phyloP scores from a whole-genome alignment of 2,797 vertebrate genomes.

The Galagoides demidoff region DNA sequence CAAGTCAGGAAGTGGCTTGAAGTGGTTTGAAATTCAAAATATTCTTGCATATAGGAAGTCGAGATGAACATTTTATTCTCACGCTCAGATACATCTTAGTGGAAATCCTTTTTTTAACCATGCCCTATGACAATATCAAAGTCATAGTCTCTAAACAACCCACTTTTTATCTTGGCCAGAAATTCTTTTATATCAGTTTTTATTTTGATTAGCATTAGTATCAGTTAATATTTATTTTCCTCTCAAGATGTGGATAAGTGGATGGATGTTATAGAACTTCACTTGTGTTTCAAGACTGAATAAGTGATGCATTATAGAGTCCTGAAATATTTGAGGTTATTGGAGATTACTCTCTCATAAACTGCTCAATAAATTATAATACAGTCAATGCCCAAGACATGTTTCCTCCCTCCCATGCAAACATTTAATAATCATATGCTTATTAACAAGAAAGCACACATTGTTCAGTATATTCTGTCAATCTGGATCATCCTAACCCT shows the following conservation, averaged over 20 bases:
- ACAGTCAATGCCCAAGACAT: background rate
- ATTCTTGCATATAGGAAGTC: background rate
- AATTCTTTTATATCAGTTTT: background rate
- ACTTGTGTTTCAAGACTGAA: background rate
- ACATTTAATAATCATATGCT: background rate
- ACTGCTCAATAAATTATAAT: background rate
- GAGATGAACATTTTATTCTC: background rate
- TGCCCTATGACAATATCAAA: background rate
- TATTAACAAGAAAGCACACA: background rate
- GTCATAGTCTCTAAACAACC: background rate
- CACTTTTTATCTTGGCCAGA: background rate
- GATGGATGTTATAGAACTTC: background rate
- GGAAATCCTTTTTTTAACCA: background rate
- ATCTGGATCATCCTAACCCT: too few species aligned
- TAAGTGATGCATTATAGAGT: background rate
- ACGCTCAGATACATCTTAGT: background rate
- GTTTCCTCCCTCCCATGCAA: background rate
- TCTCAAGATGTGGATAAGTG: background rate
- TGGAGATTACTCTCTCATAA: background rate
- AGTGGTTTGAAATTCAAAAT: background rate
- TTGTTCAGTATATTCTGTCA: background rate
- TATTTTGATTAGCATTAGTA: background rate
- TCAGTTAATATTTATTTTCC: background rate
- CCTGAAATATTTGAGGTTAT: background rate
- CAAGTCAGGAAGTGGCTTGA: background rate